Evolutionary conservation across 2,888 invertebrate genomes (phyloP).

Genomic region (Asteroscopus sphinx): DNA sequence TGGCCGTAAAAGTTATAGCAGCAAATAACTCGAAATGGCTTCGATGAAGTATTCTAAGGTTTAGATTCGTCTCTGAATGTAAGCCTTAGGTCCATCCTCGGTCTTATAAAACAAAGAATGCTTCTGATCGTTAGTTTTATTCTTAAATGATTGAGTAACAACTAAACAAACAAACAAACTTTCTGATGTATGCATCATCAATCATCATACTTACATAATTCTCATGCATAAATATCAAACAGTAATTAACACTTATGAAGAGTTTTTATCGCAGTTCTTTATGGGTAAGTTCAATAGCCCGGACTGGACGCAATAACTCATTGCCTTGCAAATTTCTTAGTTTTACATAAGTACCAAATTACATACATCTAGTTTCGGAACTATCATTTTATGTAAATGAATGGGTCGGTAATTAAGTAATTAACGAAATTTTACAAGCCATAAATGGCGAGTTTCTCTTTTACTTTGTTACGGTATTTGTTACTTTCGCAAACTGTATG

Average conservation of each 20-base stretch:
- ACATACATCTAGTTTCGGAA: constrained; percentile 2
- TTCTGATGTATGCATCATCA: constrained; percentile 26
- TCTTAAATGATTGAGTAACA: neutral
- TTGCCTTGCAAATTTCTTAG: constrained; percentile 6
- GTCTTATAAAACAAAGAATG: no score
- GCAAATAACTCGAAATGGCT: no score
- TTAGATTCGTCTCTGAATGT: no score
- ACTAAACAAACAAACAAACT: constrained; percentile 15
- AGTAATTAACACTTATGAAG: neutral
- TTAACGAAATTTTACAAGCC: constrained; percentile 41
- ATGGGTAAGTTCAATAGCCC: constrained; percentile 49
- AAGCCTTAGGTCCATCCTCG: no score
- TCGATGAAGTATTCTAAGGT: no score
- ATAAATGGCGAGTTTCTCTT: constrained; percentile 53
- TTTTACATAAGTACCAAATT: constrained; percentile 16
- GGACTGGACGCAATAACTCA: constrained; percentile 48
- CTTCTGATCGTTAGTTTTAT: no score
- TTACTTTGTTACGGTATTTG: constrained; percentile 11
- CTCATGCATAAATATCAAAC: neutral
- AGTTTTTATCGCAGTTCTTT: constrained; percentile 36
- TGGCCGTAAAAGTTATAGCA: no score
- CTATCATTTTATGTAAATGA: constrained; percentile 40
- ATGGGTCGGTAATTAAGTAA: neutral
- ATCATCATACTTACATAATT: constrained; percentile 2
- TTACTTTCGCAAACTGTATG: constrained; percentile 38